Evolutionary conservation across 2,113 vertebrate genomes (phyloP).

Genomic region (Onychorhynchus coronatus): DNA sequence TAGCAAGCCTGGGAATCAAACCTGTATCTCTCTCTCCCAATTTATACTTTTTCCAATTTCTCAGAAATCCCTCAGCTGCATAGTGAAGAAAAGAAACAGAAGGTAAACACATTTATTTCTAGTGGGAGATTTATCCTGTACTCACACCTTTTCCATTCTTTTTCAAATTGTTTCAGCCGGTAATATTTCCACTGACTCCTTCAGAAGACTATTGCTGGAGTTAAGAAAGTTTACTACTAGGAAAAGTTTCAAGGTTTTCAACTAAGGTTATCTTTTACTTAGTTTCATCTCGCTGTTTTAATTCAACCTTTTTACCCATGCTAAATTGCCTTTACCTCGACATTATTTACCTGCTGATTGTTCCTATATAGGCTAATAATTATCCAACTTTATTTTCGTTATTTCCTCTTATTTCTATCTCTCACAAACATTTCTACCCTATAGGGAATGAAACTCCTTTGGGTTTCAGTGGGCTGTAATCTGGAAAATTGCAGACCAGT

Average conservation of each 20-base stretch:
- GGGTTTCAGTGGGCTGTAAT: not conserved
- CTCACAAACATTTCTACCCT: not conserved
- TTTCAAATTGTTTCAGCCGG: not conserved
- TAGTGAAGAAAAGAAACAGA: not conserved
- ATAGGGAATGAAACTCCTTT: not conserved
- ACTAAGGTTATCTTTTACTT: not conserved
- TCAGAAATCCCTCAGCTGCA: not conserved
- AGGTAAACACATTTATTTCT: not conserved
- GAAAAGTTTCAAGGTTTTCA: not conserved
- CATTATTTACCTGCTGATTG: not conserved
- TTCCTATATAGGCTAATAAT: not conserved
- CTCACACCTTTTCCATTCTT: not conserved
- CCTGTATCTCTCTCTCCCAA: not conserved
- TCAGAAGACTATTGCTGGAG: not conserved
- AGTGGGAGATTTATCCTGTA: not conserved
- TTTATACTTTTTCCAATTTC: not conserved
- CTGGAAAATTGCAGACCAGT: not conserved
- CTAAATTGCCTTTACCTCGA: not conserved
- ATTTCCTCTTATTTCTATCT: not conserved
- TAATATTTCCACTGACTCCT: not conserved
- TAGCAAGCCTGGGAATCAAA: constrained; percentile 17
- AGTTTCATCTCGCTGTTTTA: not conserved
- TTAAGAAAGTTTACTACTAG: not conserved
- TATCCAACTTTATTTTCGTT: not conserved
- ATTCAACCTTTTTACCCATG: not conserved